Evolutionary conservation across 1,140 invertebrate species (phyloP), one percentile per base, ranked within the genome.

Genomic region (Solenopsis invicta): DNA sequence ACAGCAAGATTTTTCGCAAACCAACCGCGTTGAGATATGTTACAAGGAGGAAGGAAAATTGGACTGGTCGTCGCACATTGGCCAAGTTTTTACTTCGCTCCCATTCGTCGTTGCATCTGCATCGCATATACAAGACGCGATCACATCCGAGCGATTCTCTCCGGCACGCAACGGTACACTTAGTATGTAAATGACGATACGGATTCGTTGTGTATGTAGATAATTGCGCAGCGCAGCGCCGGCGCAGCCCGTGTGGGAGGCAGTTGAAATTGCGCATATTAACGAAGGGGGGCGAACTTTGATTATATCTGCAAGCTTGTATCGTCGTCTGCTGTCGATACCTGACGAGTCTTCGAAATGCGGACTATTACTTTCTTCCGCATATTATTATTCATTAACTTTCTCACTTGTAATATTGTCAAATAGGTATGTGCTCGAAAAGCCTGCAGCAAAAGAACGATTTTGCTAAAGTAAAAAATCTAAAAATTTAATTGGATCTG

Each of bases 201-300:
- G 64, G 37, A 71, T n/a, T 59, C 50, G 34, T 76, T 34, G 21
- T 82, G 80, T 88, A 78, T 88, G 87, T 80, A 77, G 89, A 90
- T 91, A 91, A 91, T 91, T 91, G 89, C 89, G 87, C 85, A 29
- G 72, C 86, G 52, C 45, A 62, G 61, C 61, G 48, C 59, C 84
- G 72, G 66, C 67, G 41, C n/a, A 29, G 62, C 37, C 16, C 62
- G 86, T 74, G 89, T 90, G 86, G 89, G 89, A 86, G 89, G 87
- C 87, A 86, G 89, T 78, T 89, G 87, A 91, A 91, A 91, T 91
- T 91, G 89, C 89, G 89, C 89, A 90, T 90, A 90, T 90, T 89
- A 90, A 90, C 90, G 86, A 90, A 78, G 76, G 16, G 76, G 16
- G 50, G 21, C 87, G 82, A 78, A 78, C 50, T 72, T 82, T 80